phyloP scores from a whole-genome alignment of 2,113 vertebrate species.

The Falco punctatus region DNA sequence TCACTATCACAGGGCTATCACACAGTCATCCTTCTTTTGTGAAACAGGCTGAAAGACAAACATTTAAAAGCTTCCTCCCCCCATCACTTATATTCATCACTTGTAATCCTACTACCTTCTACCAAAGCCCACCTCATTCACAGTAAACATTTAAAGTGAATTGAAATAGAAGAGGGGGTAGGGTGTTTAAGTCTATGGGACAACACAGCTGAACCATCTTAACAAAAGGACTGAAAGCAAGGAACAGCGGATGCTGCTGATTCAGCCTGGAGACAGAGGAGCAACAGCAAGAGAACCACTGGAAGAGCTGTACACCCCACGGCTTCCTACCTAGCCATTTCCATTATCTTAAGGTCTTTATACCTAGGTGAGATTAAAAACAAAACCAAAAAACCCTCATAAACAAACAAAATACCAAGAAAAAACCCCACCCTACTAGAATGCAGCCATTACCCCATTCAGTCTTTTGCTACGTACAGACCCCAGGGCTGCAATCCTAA shows the following conservation, averaged over 20 bases:
- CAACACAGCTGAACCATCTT: background rate
- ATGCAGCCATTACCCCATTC: background rate
- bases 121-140: background rate
- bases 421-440: background rate
- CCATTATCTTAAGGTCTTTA: background rate
- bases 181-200: background rate
- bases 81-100: background rate
- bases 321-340: background rate
- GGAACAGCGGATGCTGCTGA: background rate
- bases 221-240: background rate
- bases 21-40: background rate
- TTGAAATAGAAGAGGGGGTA: background rate
- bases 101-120: background rate
- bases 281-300: background rate
- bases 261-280: background rate
- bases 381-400: background rate
- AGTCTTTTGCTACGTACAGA: background rate
- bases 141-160: background rate
- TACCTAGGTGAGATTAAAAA: background rate
- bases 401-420: no score
- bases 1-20: background rate
- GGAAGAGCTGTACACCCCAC: background rate
- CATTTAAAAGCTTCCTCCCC: background rate
- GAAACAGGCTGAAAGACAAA: background rate
- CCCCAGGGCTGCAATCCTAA: constrained; percentile 23